Conservation (phyloP, 2,113 vertebrate species). For the Brienomyrus longianalis region DNA sequence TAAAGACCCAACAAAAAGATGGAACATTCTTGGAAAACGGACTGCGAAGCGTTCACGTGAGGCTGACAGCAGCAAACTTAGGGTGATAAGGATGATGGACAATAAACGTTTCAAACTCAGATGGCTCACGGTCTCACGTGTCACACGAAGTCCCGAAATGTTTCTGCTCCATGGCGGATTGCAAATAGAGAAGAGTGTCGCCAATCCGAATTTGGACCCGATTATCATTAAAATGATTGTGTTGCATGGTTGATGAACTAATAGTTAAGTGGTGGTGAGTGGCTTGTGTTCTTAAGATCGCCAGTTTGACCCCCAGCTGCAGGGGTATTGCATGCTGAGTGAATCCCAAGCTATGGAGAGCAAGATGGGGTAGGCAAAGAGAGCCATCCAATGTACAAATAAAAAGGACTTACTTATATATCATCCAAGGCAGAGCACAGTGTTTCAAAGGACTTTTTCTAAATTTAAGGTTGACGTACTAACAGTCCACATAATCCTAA, state of each 20-base stretch:
- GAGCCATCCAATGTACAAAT: too few species aligned
- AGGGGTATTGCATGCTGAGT: too few species aligned
- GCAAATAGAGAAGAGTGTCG: neutral
- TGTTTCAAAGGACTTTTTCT: neutral
- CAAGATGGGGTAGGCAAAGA: too few species aligned
- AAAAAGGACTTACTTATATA: neutral
- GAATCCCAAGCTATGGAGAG: too few species aligned
- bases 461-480: neutral
- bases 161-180: neutral
- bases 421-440: neutral
- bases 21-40: neutral
- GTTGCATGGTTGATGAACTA: neutral
- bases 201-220: neutral
- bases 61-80: neutral
- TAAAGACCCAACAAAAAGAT: neutral
- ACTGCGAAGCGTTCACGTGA: neutral
- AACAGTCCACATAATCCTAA: neutral
- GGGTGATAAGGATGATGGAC: neutral
- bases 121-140: neutral
- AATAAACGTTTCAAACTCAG: neutral
- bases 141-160: neutral
- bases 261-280: too few species aligned
- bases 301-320: too few species aligned
- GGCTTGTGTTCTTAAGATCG: too few species aligned
- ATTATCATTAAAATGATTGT: neutral